Conservation (phyloP, 2,797 vertebrate species). For the Odontamblyopus lacepedii region DNA sequence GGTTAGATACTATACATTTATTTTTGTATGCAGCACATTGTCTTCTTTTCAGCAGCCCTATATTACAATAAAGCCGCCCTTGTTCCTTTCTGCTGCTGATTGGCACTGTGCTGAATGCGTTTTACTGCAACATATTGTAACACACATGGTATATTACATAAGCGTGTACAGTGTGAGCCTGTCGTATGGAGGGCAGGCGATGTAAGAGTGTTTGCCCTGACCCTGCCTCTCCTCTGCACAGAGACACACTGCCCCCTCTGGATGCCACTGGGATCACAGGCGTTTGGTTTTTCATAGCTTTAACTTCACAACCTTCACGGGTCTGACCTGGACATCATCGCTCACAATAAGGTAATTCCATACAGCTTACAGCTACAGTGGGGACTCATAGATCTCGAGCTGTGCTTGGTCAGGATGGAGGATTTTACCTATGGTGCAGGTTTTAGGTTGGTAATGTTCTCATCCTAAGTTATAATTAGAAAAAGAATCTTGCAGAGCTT, state of each 20-base stretch:
- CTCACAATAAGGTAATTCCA: not conserved
- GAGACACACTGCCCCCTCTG: constrained; percentile 81
- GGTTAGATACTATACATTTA: no score
- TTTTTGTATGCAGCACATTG: no score
- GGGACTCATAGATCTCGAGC: no score
- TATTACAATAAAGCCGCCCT: not conserved
- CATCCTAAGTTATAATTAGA: no score
- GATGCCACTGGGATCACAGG: constrained; percentile 56
- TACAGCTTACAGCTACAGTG: not conserved
- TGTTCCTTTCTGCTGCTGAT: constrained; percentile 61
- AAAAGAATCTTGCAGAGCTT: no score
- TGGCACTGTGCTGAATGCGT: constrained; percentile 71
- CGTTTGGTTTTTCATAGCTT: not conserved
- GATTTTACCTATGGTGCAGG: no score
- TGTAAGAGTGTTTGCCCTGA: constrained; percentile 72
- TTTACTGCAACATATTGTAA: constrained; percentile 47
- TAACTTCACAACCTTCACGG: constrained; percentile 25
- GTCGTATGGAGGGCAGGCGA: constrained; percentile 63
- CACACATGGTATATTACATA: constrained; percentile 71
- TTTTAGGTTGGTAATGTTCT: no score
- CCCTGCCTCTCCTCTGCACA: constrained; percentile 56
- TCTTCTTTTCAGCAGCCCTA: no score
- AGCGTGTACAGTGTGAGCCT: constrained; percentile 58
- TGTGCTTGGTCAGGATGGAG: no score
- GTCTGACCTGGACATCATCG: not conserved